A percentile compares a stretch with the other conserved stretches of the same genome.
Evolutionary conservation across 2,797 vertebrate genomes (phyloP).

Genomic region (Steatocranus sp.): DNA sequence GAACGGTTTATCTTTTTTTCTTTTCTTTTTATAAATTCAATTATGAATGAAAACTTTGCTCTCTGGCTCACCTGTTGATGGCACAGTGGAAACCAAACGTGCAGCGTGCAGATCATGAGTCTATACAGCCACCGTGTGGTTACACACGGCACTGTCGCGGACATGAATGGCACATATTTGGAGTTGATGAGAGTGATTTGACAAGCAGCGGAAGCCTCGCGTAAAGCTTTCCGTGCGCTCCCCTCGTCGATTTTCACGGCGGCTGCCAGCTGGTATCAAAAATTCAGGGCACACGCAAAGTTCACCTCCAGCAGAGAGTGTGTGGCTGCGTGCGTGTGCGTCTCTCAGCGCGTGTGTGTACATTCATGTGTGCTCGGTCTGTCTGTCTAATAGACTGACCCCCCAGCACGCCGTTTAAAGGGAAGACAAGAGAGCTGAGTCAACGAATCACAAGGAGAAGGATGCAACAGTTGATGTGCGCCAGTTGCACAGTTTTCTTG

Average conservation of each 20-base stretch:
- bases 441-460: conserved; percentile 64
- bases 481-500: conserved; percentile 44
- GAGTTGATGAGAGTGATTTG: conserved; percentile 49
- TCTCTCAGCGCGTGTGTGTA: neutral
- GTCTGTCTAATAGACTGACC: conserved; percentile 60
- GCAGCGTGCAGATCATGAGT: neutral
- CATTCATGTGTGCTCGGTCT: conserved; percentile 13
- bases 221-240: neutral
- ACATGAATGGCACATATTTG: conserved; percentile 28
- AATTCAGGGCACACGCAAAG: conserved; percentile 23
- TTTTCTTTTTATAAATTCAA: neutral
- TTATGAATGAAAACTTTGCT: neutral
- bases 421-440: conserved; percentile 69
- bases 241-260: conserved; percentile 1
- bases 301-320: neutral
- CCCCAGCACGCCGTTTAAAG: conserved; percentile 64
- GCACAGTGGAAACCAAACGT: neutral
- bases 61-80: neutral
- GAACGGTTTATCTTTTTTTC: neutral
- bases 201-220: conserved; percentile 26
- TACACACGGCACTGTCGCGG: neutral
- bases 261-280: conserved; percentile 12
- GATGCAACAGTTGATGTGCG: conserved; percentile 68
- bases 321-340: neutral
- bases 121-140: conserved; percentile 58